Conservation (phyloP, 2,113 vertebrate genomes). For the Etheostoma cragini region DNA sequence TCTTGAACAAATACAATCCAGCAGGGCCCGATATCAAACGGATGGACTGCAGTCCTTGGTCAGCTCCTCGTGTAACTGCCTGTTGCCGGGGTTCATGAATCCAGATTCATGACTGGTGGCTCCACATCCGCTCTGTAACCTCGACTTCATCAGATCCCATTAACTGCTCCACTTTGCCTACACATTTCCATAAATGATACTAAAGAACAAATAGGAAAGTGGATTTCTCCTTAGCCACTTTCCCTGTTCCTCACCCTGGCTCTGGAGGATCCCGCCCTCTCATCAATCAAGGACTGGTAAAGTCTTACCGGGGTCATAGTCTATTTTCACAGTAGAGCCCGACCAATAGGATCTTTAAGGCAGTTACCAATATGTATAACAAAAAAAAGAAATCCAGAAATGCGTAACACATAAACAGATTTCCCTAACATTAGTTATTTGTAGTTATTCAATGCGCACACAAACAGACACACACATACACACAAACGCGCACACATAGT, state of each 20-base stretch:
- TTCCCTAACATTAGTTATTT: too few relatives aligned
- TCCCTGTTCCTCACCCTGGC: constrained; percentile 7
- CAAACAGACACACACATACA: neutral
- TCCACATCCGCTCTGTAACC: constrained; percentile 63
- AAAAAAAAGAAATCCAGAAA: too few relatives aligned
- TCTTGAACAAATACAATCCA: constrained; percentile 61
- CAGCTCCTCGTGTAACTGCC: constrained; percentile 63
- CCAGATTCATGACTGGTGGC: constrained; percentile 60
- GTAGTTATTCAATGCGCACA: neutral
- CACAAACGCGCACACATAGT: neutral
- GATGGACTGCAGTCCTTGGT: constrained; percentile 49
- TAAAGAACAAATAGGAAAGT: constrained; percentile 77
- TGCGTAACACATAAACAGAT: too few relatives aligned
- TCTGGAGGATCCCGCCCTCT: constrained; percentile 10
- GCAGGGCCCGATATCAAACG: constrained; percentile 32
- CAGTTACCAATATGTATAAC: too few relatives aligned
- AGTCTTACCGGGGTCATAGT: constrained; percentile 1
- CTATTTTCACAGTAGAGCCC: constrained; percentile 10
- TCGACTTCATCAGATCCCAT: constrained; percentile 73
- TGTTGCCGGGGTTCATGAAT: constrained; percentile 73
- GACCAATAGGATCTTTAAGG: too few relatives aligned
- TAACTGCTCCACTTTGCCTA: constrained; percentile 65
- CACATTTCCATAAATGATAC: constrained; percentile 81
- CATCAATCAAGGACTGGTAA: constrained; percentile 52
- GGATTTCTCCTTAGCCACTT: constrained; percentile 35